Evolutionary conservation across 2,888 invertebrate species (phyloP).

Genomic region (Sarcophaga rosellei): DNA sequence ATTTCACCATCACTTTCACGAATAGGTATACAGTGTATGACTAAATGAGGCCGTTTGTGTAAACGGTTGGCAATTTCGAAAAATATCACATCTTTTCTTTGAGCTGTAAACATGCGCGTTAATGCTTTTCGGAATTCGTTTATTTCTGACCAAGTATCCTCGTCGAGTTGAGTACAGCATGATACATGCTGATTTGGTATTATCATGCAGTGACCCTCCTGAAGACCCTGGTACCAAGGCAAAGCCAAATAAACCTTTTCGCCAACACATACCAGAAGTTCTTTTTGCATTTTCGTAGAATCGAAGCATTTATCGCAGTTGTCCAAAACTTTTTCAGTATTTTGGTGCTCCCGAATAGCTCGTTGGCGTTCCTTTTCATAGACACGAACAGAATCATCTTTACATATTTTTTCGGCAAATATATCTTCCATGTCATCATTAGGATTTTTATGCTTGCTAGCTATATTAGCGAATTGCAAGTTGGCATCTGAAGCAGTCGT

Average conservation of each 20-base stretch:
- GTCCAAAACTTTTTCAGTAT: conserved; percentile 87
- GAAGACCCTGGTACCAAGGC: conserved; percentile 90
- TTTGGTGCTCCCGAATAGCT: conserved; percentile 89
- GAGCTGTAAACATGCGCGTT: conserved; percentile 88
- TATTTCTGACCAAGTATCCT: conserved; percentile 96
- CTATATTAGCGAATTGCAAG: conserved; percentile 88
- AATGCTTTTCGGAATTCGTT: conserved; percentile 88
- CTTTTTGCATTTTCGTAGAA: conserved; percentile 89
- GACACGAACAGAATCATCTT: conserved; percentile 84
- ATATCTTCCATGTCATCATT: conserved; percentile 92
- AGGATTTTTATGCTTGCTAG: conserved; percentile 84
- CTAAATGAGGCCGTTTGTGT: conserved; percentile 90
- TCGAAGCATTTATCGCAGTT: conserved; percentile 89
- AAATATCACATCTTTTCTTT: conserved; percentile 91
- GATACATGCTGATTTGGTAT: conserved; percentile 90
- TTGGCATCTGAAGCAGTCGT: conserved; percentile 91
- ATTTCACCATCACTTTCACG: conserved; percentile 88
- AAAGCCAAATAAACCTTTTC: conserved; percentile 92
- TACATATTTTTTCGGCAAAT: conserved; percentile 90
- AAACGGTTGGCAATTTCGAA: conserved; percentile 92
- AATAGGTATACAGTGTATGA: conserved; percentile 92
- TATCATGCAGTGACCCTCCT: conserved; percentile 92
- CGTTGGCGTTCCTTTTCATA: conserved; percentile 84
- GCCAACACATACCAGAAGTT: conserved; percentile 91
- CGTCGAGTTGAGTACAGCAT: conserved; percentile 92